Conservation (phyloP, 2,888 invertebrate genomes). For the Lasioglossum villosulum region DNA sequence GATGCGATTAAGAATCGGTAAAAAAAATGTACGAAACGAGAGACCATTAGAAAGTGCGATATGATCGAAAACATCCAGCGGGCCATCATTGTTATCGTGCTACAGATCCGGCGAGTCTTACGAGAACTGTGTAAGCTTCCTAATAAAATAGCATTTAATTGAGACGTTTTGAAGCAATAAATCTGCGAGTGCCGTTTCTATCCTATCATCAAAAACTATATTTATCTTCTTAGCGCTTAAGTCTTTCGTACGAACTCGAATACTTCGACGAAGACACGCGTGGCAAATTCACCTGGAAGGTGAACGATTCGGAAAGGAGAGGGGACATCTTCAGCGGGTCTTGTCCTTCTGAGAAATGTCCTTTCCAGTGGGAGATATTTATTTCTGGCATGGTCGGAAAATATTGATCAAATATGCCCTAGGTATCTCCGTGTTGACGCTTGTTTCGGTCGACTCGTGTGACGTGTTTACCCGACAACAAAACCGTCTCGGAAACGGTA, state of each 20-base stretch:
- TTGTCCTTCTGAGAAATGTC: slow-evolving; percentile 3
- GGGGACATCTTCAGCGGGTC: background rate
- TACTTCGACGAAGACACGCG: background rate
- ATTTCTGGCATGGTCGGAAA: slow-evolving; percentile 17
- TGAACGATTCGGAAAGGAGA: background rate
- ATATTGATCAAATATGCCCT: slow-evolving; percentile 63
- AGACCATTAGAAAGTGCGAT: slow-evolving; percentile 16
- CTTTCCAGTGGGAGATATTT: slow-evolving; percentile 2
- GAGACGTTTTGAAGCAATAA: slow-evolving; percentile 5
- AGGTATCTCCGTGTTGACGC: background rate
- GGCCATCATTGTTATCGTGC: slow-evolving; percentile 39
- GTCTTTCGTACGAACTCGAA: background rate
- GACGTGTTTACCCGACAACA: background rate
- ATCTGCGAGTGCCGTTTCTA: background rate
- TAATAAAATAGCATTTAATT: slow-evolving; percentile 61
- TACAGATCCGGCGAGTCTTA: slow-evolving; percentile 50
- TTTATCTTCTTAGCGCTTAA: background rate
- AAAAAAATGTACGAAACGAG: background rate
- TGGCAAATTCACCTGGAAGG: background rate
- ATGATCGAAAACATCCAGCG: slow-evolving; percentile 11
- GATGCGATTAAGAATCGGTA: slow-evolving; percentile 1
- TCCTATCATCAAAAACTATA: background rate
- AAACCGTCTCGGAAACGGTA: background rate
- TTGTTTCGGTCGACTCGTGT: background rate
- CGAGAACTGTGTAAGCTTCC: slow-evolving; percentile 60